Conservation (phyloP, 2,888 invertebrate genomes). For the Orthosia gracilis region DNA sequence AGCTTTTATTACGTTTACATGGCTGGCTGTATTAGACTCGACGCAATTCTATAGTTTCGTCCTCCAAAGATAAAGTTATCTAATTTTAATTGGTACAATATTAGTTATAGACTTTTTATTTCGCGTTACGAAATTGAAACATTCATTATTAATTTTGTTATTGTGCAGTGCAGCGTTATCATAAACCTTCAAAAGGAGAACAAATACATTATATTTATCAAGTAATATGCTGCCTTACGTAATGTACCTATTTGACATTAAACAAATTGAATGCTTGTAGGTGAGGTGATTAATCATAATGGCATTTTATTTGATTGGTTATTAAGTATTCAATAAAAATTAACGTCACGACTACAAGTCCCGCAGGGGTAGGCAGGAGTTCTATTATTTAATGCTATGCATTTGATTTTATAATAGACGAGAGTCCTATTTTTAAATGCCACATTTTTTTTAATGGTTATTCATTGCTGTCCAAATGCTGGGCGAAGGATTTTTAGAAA, state of each 20-base stretch:
- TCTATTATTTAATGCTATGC: not conserved
- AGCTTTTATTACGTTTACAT: slow-evolving; percentile 45
- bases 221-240: slow-evolving; percentile 1
- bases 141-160: slow-evolving; percentile 1
- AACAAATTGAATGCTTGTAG: slow-evolving; percentile 27
- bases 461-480: no score
- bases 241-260: slow-evolving; percentile 16
- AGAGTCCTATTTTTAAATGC: not conserved
- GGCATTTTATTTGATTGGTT: slow-evolving; percentile 22
- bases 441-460: no score
- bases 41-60: slow-evolving; percentile 20
- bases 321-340: slow-evolving; percentile 19
- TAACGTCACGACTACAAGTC: not conserved
- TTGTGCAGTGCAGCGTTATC: slow-evolving; percentile 6
- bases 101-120: slow-evolving; percentile 18
- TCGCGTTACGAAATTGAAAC: slow-evolving; percentile 13
- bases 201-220: slow-evolving; percentile 11
- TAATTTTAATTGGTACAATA: slow-evolving; percentile 27
- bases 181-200: slow-evolving; percentile 3
- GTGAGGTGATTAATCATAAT: slow-evolving; percentile 27
- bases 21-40: slow-evolving; percentile 15
- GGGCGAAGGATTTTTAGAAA: no score
- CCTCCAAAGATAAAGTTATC: slow-evolving; percentile 35
- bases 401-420: not conserved
- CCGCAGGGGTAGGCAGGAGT: not conserved